Base-by-base conservation (phyloP, 2,113 vertebrate genomes). In the Buteo buteo region DNA sequence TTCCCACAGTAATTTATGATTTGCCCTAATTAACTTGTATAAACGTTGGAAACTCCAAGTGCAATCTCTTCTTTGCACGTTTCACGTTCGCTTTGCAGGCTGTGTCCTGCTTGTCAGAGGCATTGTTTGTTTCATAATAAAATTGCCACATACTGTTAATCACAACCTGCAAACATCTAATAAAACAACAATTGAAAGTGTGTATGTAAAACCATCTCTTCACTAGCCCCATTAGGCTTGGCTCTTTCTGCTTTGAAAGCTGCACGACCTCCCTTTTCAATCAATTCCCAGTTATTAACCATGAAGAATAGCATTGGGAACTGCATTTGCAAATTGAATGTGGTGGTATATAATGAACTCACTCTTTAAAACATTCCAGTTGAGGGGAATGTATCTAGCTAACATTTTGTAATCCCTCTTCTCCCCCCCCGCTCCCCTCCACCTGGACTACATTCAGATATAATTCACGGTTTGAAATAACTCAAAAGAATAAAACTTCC, bases 221-320 rank as follows among this genome's bases (percentile, higher is more conserved):
- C 21, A 3, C 36, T 20, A 65, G 80, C 88, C 57, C 65, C 82
- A 76, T 94, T 84, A 87, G 64, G 62, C 81, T 58, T 15, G 2
- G 86, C 58, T 82, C 65, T 44, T 40, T 72, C 79, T 57, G 82
- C 91, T 90, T 31, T 58, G 61, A 49, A 32, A 92, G 76, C 94
- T 38, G 21, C 40, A 16, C 34, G 93, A 80, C 77, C 91, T 96
- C 95, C 82, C 67, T 90, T 92, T 97, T 81, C 96, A 65, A 92
- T 85, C 91, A 71, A 92, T 95, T 82, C 93, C 90, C 96, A 28
- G 87, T 94, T 93, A 94, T 96, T 93, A 95, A 54, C 94, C 74
- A 66, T 86, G 94, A 94, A 70, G 66, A 87, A 69, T 42, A 85
- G 90, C 82, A 29, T 4, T 25, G 73, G 87, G 94, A 93, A 57